Base-by-base conservation (phyloP, 2,113 vertebrate species). In the Pedionomus torquatus region DNA sequence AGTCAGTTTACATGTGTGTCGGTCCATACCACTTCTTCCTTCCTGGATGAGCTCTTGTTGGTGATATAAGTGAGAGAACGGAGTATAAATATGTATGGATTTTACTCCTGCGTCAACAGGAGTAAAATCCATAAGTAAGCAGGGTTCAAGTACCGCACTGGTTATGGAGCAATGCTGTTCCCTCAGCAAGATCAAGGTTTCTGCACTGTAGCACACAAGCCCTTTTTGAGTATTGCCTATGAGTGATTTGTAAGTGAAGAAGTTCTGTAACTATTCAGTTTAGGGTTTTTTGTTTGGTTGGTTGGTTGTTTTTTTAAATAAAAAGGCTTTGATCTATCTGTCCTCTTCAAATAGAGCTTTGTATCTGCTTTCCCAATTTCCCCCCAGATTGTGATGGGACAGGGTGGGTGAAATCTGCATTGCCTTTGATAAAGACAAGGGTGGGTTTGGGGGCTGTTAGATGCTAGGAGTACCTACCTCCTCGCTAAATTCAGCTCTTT, bases 371-470 rank as follows among this genome's bases (percentile, higher is more conserved):
- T 25, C 24, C 28, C 0, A 0, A 7, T 26, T 88, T 54, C 21
- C 21, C 33, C 87, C 17, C 0, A 2, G 10, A 33, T 0, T 85
- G 55, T 0, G 4, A 0, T n/a, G n/a, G 55, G 35, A 33, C 20
- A 70, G 13, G 4, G 26, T 30, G 26, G 17, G 8, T 61, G 60
- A 35, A 75, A 37, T 46, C 78, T 49, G 20, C 8, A 4, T 13
- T 80, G 39, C n/a, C 24, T 81, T 41, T 33, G n/a, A n/a, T n/a
- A n/a, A n/a, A n/a, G n/a, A n/a, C n/a, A n/a, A n/a, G n/a, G 1
- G 2, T 49, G 21, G 4, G 2, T 39, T 82, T 44, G 31, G 61
- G 17, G 65, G 16, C 44, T 72, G 9, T 43, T 30, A 23, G 30
- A 16, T 12, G 31, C 13, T 7, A 65, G 44, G 9, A 71, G 25